These are phyloP conservation scores for Perizoma affinitatum DNA, from an alignment of 2,888 invertebrate genomes.

Conservation along the genomic window DNA sequence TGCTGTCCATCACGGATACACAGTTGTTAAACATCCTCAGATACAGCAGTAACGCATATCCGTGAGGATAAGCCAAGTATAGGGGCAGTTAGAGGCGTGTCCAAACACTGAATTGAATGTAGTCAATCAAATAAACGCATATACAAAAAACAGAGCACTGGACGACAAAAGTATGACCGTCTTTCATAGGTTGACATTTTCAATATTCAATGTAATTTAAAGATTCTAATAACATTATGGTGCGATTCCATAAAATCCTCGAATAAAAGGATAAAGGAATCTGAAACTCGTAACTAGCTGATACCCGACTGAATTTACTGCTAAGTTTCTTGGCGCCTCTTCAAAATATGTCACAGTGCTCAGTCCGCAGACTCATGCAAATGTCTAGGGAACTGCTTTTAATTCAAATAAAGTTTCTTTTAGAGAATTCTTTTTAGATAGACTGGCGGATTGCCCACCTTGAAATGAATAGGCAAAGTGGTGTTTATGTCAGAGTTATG, in stretches of 20 bases:
- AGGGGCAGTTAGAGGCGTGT: too few species aligned
- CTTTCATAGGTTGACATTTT: not conserved
- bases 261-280: conserved; percentile 23
- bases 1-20: too few species aligned
- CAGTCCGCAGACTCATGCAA: conserved; percentile 43
- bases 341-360: conserved; percentile 47
- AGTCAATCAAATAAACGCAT: too few species aligned
- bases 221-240: conserved; percentile 13
- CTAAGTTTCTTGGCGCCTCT: conserved; percentile 51
- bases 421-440: conserved; percentile 31
- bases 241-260: conserved; percentile 21
- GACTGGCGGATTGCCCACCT: conserved; percentile 32
- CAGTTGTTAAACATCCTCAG: too few species aligned
- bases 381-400: conserved; percentile 48
- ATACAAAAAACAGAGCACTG: not conserved
- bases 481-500: conserved; percentile 22
- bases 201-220: not conserved
- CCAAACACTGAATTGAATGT: too few species aligned
- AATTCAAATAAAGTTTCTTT: conserved; percentile 49
- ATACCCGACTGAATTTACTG: conserved; percentile 26
- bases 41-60: too few species aligned
- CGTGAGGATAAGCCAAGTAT: too few species aligned
- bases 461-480: conserved; percentile 26
- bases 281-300: conserved; percentile 25
- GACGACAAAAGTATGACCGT: not conserved